Evolutionary conservation across 2,113 vertebrate genomes (phyloP).

Genomic region (Carlito syrichta): DNA sequence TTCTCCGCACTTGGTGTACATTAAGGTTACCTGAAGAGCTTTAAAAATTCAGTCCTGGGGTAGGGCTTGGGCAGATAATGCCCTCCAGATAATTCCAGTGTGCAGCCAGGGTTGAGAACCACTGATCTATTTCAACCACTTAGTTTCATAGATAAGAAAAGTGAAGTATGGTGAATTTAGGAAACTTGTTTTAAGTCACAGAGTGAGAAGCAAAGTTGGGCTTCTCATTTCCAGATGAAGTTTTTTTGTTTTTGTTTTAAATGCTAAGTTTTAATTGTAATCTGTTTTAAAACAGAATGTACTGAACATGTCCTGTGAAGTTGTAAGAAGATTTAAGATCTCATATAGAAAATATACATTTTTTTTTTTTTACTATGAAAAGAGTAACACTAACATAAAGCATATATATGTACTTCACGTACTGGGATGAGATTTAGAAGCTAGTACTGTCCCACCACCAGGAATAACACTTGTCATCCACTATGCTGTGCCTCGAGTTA

Average conservation of each 20-base stretch:
- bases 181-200: neutral
- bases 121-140: neutral
- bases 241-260: too few species aligned
- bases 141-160: neutral
- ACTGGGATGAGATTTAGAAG: neutral
- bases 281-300: conserved; percentile 18
- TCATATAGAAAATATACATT: neutral
- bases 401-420: neutral
- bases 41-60: neutral
- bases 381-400: neutral
- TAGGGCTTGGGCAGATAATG: neutral
- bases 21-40: neutral
- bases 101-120: neutral
- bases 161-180: neutral
- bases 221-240: neutral
- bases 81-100: neutral
- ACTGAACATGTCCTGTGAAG: neutral
- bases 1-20: neutral
- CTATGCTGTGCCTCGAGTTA: neutral
- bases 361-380: neutral
- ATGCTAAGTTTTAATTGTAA: neutral
- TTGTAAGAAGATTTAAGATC: neutral
- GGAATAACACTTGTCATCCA: neutral
- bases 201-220: neutral
- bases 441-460: neutral